A percentile compares a stretch with the other conserved stretches of the same genome.
Conservation (phyloP, 2,888 invertebrate genomes). For the Dynastes hyllus region DNA sequence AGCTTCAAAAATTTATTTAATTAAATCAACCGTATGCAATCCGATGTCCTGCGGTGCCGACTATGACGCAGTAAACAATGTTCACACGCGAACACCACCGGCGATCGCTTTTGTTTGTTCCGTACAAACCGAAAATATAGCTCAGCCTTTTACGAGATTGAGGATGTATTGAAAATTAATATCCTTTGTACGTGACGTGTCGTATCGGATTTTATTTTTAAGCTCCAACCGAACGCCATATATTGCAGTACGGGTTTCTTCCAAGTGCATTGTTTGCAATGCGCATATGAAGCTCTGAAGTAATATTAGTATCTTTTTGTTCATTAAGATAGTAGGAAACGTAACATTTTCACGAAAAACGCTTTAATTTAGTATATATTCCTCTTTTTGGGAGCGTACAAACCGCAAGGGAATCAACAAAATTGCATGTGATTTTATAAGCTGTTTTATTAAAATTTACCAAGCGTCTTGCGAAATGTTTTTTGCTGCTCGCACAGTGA, state of each 20-base stretch:
- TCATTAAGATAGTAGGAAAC: background rate
- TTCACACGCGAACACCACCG: background rate
- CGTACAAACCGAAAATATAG: background rate
- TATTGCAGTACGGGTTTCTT: background rate
- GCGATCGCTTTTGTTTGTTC: slow-evolving; percentile 1
- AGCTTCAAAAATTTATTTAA: slow-evolving; percentile 2
- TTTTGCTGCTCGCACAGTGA: too few relatives aligned
- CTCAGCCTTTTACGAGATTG: background rate
- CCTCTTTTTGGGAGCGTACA: background rate
- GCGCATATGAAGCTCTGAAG: background rate
- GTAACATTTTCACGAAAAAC: background rate
- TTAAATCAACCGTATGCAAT: background rate
- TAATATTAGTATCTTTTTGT: background rate
- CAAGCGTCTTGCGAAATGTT: too few relatives aligned
- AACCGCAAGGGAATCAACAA: too few relatives aligned
- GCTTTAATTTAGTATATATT: background rate
- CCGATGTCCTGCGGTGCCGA: background rate
- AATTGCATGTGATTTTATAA: too few relatives aligned
- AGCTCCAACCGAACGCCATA: background rate
- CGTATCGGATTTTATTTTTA: slow-evolving; percentile 2
- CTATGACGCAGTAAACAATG: background rate
- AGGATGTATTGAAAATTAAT: slow-evolving; percentile 20
- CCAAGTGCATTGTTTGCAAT: background rate
- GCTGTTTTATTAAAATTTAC: too few relatives aligned
- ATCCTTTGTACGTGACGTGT: slow-evolving; percentile 4